Conservation (phyloP, 2,797 vertebrate species). For the Todus mexicanus region DNA sequence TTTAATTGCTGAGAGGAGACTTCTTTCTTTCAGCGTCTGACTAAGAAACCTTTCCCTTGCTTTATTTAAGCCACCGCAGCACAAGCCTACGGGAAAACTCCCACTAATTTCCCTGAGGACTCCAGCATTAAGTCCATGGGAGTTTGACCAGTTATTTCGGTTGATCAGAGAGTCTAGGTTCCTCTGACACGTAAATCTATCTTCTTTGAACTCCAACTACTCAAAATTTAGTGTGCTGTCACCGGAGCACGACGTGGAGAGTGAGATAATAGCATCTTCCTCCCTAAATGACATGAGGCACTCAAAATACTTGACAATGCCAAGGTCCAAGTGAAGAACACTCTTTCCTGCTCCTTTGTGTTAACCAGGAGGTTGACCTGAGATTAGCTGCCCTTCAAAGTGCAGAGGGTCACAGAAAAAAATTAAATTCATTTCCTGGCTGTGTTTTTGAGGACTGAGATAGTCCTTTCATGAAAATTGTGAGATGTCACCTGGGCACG, state of each 20-base stretch:
- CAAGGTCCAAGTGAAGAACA: conserved; percentile 27
- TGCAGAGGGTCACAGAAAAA: not conserved
- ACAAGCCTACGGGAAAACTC: conserved; percentile 12
- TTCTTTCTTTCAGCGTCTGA: conserved; percentile 6
- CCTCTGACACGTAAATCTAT: not conserved
- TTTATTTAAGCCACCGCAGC: not conserved
- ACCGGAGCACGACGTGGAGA: not conserved
- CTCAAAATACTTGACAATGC: not conserved
- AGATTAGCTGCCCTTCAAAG: not conserved
- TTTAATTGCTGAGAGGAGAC: conserved; percentile 56
- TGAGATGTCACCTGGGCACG: not conserved
- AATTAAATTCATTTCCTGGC: not conserved
- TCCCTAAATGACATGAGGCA: not conserved
- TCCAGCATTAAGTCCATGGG: not conserved
- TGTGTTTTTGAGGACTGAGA: not conserved
- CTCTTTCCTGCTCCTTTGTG: not conserved
- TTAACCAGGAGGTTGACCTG: not conserved
- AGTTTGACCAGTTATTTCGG: conserved; percentile 10
- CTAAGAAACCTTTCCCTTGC: conserved; percentile 7
- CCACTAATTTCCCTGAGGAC: conserved; percentile 36
- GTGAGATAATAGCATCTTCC: not conserved
- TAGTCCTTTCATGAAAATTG: not conserved
- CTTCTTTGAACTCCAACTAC: conserved; percentile 7
- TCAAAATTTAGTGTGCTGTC: conserved; percentile 12
- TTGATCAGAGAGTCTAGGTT: not conserved